Evolutionary conservation across 2,888 invertebrate species (phyloP).

Genomic region (Lochmaea crataegi): DNA sequence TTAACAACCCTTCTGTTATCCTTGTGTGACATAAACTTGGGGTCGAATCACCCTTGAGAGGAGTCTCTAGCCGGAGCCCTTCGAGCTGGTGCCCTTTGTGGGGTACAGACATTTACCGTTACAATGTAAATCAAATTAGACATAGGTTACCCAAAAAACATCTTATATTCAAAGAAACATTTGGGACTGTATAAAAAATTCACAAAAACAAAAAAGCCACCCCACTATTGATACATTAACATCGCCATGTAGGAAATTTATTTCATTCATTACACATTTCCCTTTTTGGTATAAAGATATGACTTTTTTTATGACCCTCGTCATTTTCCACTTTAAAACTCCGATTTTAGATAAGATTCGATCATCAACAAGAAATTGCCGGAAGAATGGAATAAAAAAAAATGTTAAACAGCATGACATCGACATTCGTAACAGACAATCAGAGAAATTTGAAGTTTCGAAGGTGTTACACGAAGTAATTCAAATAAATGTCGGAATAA

Average conservation of each 20-base stretch:
- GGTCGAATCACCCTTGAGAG: too few relatives aligned
- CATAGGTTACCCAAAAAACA: too few relatives aligned
- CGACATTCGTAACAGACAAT: background rate
- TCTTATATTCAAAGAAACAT: too few relatives aligned
- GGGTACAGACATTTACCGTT: too few relatives aligned
- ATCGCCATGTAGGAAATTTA: background rate
- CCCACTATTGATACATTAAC: background rate
- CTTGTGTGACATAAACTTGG: too few relatives aligned
- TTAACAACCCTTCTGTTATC: too few relatives aligned
- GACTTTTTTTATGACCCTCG: background rate
- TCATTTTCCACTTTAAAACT: background rate
- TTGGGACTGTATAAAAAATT: background rate
- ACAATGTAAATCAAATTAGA: too few relatives aligned
- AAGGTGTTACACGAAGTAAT: background rate
- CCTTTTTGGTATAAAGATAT: background rate
- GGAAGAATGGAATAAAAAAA: background rate
- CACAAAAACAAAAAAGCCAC: background rate
- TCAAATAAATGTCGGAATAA: background rate
- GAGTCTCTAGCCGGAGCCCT: too few relatives aligned
- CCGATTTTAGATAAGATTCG: background rate
- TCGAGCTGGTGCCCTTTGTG: too few relatives aligned
- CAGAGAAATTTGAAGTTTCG: background rate
- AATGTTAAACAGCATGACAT: slow-evolving; percentile 1
- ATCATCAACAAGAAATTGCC: background rate
- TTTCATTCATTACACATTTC: background rate